phyloP scores from a whole-genome alignment of 2,888 invertebrate genomes.

The Torymus texanus region DNA sequence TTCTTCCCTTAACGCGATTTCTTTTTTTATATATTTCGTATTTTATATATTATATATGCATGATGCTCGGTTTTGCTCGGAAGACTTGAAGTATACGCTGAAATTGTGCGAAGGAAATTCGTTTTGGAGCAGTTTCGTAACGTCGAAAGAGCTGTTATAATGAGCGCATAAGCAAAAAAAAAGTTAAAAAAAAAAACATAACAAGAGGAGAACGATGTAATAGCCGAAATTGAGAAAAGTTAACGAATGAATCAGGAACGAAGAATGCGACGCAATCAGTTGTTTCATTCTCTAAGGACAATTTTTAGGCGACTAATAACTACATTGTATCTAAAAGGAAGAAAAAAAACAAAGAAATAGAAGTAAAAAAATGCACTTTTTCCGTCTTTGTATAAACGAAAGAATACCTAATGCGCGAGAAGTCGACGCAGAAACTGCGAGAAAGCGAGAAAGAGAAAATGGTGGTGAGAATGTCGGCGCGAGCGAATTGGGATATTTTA shows the following conservation, averaged over 20 bases:
- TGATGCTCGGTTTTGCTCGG: too few species aligned
- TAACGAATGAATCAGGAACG: conserved; percentile 3
- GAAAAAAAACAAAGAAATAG: conserved; percentile 22
- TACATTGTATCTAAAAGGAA: conserved; percentile 31
- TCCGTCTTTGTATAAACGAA: conserved; percentile 52
- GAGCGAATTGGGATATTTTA: conserved; percentile 45
- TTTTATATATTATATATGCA: not conserved
- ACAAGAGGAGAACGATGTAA: not conserved
- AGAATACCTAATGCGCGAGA: not conserved
- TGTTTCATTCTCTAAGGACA: conserved; percentile 37
- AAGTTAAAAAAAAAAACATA: conserved; percentile 7
- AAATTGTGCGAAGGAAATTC: conserved; percentile 6
- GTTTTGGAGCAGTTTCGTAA: conserved; percentile 35
- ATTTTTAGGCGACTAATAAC: conserved; percentile 40
- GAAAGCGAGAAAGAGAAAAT: conserved; percentile 19
- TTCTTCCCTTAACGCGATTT: too few species aligned
- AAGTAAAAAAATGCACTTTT: conserved; percentile 40
- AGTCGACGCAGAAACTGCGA: not conserved
- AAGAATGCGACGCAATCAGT: conserved; percentile 29
- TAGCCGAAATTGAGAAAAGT: conserved; percentile 8
- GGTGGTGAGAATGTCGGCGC: conserved; percentile 43
- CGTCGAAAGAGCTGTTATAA: conserved; percentile 14
- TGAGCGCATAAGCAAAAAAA: conserved; percentile 35
- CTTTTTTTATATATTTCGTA: not conserved
- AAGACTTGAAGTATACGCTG: not conserved